phyloP scores from a whole-genome alignment of 2,113 vertebrate genomes.

The Phaetusa simplex region DNA sequence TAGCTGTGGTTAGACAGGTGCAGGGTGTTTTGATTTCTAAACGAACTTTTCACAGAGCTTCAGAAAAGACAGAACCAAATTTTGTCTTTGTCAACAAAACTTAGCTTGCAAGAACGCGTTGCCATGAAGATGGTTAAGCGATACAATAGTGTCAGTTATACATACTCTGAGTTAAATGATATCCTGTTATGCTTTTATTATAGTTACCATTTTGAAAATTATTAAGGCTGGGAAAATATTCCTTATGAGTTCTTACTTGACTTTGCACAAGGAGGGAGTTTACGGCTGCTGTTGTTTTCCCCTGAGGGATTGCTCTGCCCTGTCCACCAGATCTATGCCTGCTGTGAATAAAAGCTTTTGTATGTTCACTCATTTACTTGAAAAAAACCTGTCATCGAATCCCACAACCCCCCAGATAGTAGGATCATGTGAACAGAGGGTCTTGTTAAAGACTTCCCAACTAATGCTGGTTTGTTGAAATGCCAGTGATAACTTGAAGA shows the following conservation, averaged over 20 bases:
- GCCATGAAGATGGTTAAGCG: neutral
- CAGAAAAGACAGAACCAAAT: neutral
- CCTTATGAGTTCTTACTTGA: conserved; percentile 8
- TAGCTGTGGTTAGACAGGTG: neutral
- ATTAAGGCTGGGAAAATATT: conserved; percentile 1
- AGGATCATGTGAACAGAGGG: neutral
- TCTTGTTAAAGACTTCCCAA: neutral
- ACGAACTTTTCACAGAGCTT: neutral
- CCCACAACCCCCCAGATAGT: neutral
- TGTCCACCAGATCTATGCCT: neutral
- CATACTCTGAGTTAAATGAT: neutral
- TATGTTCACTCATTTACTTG: neutral
- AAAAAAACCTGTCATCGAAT: neutral
- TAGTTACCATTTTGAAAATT: conserved; percentile 20
- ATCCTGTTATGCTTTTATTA: neutral
- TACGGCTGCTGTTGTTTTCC: neutral
- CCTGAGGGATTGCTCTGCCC: neutral
- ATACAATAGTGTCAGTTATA: neutral
- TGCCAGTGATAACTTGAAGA: neutral
- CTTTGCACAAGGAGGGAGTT: neutral
- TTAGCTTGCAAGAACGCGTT: neutral
- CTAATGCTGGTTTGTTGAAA: neutral
- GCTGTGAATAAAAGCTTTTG: neutral
- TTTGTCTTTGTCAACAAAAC: neutral
- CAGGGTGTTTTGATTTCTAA: neutral